A percentile compares a stretch with the other conserved stretches of the same genome.
Conservation (phyloP, 1,140 invertebrate species). For the Vanessa tameamea region DNA sequence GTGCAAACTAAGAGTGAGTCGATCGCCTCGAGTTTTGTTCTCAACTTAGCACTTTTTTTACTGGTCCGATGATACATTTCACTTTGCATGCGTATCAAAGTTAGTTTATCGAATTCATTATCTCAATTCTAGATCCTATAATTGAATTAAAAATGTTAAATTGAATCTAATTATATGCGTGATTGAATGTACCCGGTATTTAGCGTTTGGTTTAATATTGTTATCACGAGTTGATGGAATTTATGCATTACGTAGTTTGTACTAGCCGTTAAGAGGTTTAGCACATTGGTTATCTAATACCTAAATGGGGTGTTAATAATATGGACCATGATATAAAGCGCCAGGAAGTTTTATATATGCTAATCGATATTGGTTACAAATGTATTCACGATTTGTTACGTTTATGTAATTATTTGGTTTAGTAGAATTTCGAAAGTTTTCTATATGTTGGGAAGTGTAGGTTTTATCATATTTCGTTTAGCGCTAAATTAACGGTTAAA, state of each 20-base stretch:
- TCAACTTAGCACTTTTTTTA: constrained; percentile 46
- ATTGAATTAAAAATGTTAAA: neutral
- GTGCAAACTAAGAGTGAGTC: constrained; percentile 46
- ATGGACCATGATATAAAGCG: constrained; percentile 14
- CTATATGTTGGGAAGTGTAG: too few species aligned
- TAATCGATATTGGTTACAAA: constrained; percentile 2
- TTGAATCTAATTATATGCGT: constrained; percentile 1
- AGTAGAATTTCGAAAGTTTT: neutral
- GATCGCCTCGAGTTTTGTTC: constrained; percentile 43
- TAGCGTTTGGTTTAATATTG: constrained; percentile 19
- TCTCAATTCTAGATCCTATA: neutral
- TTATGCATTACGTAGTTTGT: neutral
- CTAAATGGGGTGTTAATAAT: constrained; percentile 7
- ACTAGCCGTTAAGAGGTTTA: neutral
- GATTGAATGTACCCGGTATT: constrained; percentile 11
- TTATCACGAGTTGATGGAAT: constrained; percentile 19
- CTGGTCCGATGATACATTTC: constrained; percentile 17
- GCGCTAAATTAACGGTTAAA: too few species aligned
- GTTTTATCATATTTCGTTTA: too few species aligned
- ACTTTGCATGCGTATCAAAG: constrained; percentile 13
- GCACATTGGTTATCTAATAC: constrained; percentile 8
- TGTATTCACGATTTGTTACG: neutral
- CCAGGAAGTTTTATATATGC: constrained; percentile 20
- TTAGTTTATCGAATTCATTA: neutral
- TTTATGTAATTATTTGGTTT: constrained; percentile 1